Evolutionary conservation across 2,113 vertebrate genomes (phyloP).

Genomic region (Lagenorhynchus albirostris): DNA sequence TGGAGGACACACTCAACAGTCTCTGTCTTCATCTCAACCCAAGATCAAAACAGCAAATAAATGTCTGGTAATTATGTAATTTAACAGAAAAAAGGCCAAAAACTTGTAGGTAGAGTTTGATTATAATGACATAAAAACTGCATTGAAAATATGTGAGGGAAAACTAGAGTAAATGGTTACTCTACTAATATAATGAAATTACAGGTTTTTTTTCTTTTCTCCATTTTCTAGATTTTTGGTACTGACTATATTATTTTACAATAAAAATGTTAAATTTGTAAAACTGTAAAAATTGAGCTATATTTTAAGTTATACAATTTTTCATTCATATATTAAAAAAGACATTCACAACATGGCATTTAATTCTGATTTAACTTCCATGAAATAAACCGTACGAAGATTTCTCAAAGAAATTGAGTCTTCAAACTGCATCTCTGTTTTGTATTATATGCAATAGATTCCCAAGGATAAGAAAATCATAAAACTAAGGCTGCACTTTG

Average conservation of each 20-base stretch:
- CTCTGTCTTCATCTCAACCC: not conserved
- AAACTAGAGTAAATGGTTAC: not conserved
- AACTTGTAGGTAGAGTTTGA: not conserved
- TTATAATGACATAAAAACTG: not conserved
- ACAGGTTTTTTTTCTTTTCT: not conserved
- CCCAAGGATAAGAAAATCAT: not conserved
- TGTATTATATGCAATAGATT: not conserved
- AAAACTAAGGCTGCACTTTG: not conserved
- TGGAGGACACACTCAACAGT: not conserved
- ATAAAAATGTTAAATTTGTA: constrained; percentile 7
- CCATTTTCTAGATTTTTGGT: not conserved
- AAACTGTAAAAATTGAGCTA: not conserved
- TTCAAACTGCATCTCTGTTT: not conserved
- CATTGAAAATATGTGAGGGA: not conserved
- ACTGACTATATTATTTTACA: not conserved
- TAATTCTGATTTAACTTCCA: constrained; percentile 53
- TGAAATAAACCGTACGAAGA: constrained; percentile 36
- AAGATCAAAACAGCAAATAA: constrained; percentile 37
- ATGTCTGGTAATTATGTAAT: not conserved
- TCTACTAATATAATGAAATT: not conserved
- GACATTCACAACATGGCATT: constrained; percentile 21
- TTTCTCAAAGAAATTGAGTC: constrained; percentile 30
- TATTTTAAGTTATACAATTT: not conserved
- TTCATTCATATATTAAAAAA: constrained; percentile 19
- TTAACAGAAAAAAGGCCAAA: not conserved